phyloP scores from a whole-genome alignment of 2,113 vertebrate species.

The Mohoua ochrocephala region DNA sequence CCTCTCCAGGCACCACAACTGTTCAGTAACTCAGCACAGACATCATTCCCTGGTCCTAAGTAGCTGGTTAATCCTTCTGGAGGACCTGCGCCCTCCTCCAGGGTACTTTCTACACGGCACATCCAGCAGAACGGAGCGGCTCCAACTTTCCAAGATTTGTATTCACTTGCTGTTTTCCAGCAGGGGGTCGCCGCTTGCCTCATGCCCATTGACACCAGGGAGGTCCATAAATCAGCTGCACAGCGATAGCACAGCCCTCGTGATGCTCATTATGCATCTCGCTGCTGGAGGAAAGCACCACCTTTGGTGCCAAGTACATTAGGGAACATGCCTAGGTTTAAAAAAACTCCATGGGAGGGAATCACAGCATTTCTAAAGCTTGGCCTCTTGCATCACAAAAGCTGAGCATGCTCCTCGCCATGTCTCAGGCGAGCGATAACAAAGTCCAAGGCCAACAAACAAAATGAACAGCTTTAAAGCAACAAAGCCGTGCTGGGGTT shows the following conservation, averaged over 20 bases:
- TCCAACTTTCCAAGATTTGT: neutral
- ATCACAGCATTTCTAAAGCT: slow-evolving; percentile 19
- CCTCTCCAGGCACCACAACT: neutral
- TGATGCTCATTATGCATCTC: neutral
- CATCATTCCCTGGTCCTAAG: rapidly evolving
- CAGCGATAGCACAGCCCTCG: neutral
- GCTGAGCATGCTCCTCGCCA: neutral
- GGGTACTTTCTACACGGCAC: neutral
- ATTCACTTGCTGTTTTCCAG: neutral
- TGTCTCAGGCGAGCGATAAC: neutral
- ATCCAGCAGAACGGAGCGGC: neutral
- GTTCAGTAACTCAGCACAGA: neutral
- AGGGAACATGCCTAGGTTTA: neutral
- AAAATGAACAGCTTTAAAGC: neutral
- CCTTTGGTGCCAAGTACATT: slow-evolving; percentile 42
- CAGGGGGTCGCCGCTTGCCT: neutral
- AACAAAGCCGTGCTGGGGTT: neutral
- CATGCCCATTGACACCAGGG: neutral
- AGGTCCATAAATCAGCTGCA: neutral
- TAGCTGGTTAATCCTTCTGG: neutral
- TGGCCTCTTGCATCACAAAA: slow-evolving; percentile 20
- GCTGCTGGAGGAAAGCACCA: neutral
- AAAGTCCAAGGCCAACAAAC: neutral
- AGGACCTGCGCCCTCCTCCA: neutral
- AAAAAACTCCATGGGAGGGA: slow-evolving; percentile 30